Percentiles rank a stretch among this genome's conserved stretches.
phyloP scores from a whole-genome alignment of 2,113 vertebrate genomes.

The Pagrus major region DNA sequence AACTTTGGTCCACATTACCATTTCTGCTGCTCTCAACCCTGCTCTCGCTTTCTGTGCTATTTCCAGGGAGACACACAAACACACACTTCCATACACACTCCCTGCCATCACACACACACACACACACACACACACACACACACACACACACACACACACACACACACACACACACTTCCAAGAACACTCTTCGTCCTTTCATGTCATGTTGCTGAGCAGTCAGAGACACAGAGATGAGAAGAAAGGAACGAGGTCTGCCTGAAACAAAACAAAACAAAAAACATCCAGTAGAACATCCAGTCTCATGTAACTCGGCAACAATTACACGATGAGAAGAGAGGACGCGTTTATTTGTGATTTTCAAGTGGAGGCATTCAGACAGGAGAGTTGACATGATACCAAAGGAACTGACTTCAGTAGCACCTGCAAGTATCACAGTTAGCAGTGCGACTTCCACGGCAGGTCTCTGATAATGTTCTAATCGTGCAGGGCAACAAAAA shows the following conservation, averaged over 20 bases:
- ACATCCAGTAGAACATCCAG: constrained; percentile 50
- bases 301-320: constrained; percentile 56
- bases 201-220: constrained; percentile 67
- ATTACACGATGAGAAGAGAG: constrained; percentile 55
- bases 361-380: constrained; percentile 41
- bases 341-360: constrained; percentile 52
- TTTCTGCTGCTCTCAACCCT: constrained; percentile 41
- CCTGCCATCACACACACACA: background rate
- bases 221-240: constrained; percentile 50
- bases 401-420: constrained; percentile 48
- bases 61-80: constrained; percentile 37
- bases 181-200: constrained; percentile 55
- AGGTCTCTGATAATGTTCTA: constrained; percentile 7
- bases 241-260: constrained; percentile 52
- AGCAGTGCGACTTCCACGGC: background rate
- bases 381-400: constrained; percentile 45
- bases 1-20: constrained; percentile 48
- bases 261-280: constrained; percentile 42
- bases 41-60: constrained; percentile 34
- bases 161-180: constrained; percentile 15
- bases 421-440: constrained; percentile 10
- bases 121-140: background rate
- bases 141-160: constrained; percentile 14
- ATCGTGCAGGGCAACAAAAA: background rate
- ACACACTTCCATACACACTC: background rate